Percentiles rank a stretch among this genome's conserved stretches.
Conservation (phyloP, 2,888 invertebrate species). For the Hydroisotoma schaefferi region DNA sequence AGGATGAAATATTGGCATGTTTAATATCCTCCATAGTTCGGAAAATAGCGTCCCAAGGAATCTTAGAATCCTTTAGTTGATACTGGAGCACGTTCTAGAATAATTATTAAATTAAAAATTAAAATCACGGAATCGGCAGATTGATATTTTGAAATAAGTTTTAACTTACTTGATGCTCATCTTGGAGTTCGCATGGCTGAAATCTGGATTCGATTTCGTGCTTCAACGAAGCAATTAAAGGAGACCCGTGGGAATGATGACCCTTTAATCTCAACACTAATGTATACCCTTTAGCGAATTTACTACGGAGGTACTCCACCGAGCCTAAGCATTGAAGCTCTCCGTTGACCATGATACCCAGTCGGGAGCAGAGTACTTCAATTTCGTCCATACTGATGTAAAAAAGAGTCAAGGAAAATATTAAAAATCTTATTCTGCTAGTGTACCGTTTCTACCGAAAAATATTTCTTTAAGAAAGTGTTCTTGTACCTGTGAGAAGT, state of each 20-base stretch:
- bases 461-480: background rate
- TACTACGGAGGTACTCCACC: constrained; percentile 67
- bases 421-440: no score
- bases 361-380: constrained; percentile 71
- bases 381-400: constrained; percentile 78
- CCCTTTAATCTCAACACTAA: constrained; percentile 56
- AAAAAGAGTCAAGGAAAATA: no score
- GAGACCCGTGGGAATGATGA: constrained; percentile 16
- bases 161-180: constrained; percentile 63
- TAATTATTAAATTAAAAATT: constrained; percentile 51
- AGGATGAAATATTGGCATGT: constrained; percentile 43
- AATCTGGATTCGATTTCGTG: constrained; percentile 58
- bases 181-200: constrained; percentile 61
- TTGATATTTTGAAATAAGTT: constrained; percentile 1
- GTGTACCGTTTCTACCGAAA: background rate
- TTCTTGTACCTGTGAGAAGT: constrained; percentile 63
- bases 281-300: constrained; percentile 66
- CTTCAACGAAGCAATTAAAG: constrained; percentile 53
- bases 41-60: constrained; percentile 55
- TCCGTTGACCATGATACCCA: constrained; percentile 74
- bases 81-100: constrained; percentile 54
- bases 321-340: constrained; percentile 69
- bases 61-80: constrained; percentile 52
- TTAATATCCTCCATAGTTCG: constrained; percentile 55
- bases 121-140: background rate